Conservation (phyloP, 2,797 vertebrate genomes). For the Phoxinus dragarum region DNA sequence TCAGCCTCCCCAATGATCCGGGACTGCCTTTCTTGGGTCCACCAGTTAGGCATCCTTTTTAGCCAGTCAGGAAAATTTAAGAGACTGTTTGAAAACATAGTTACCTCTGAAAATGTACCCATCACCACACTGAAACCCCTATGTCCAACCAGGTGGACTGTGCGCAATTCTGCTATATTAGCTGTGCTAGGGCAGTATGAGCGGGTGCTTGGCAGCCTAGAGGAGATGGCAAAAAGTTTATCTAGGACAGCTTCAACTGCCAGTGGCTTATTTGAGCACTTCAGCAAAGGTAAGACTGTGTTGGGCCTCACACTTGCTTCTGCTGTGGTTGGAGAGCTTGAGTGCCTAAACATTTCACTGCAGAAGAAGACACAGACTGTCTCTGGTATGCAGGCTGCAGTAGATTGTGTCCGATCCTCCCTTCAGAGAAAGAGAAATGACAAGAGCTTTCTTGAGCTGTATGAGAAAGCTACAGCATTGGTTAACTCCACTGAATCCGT, state of each 20-base stretch:
- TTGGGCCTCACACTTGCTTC: slow-evolving; percentile 51
- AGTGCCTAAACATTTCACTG: slow-evolving; percentile 44
- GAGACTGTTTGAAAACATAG: slow-evolving; percentile 42
- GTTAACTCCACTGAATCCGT: slow-evolving; percentile 34
- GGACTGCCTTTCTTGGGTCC: neutral
- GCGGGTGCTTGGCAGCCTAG: slow-evolving; percentile 23
- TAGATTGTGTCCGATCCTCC: slow-evolving; percentile 14
- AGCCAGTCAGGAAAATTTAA: slow-evolving; percentile 44
- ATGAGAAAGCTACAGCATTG: slow-evolving; percentile 27
- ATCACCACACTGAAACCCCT: slow-evolving; percentile 31
- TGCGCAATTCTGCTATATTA: neutral
- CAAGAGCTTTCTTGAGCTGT: slow-evolving; percentile 24
- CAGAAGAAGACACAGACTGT: slow-evolving; percentile 41
- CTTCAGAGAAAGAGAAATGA: slow-evolving; percentile 38
- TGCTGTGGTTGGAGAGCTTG: slow-evolving; percentile 45
- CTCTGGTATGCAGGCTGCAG: slow-evolving; percentile 35
- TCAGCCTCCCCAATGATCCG: neutral
- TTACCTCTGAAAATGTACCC: slow-evolving; percentile 14
- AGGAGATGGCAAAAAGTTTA: slow-evolving; percentile 45
- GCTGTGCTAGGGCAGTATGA: slow-evolving; percentile 49
- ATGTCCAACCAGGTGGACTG: slow-evolving; percentile 31
- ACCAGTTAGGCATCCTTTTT: neutral
- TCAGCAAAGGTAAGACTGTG: slow-evolving; percentile 39
- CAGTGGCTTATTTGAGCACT: slow-evolving; percentile 46
- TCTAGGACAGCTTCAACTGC: slow-evolving; percentile 48